Evolutionary conservation across 2,888 invertebrate species (phyloP).

Genomic region (Sarcophaga subvicina): DNA sequence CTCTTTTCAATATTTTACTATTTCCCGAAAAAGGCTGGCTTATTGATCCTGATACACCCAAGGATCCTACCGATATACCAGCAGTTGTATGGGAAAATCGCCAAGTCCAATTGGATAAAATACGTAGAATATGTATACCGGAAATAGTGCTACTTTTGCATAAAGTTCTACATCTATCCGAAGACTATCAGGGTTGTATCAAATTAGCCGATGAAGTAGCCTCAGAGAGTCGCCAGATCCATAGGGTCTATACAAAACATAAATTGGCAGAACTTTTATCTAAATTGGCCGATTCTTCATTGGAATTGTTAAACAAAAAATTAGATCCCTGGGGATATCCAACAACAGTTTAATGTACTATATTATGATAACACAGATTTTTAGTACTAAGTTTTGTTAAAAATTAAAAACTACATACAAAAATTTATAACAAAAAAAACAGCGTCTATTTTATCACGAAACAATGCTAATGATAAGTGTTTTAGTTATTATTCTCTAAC

Average conservation of each 20-base stretch:
- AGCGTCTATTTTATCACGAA: no score
- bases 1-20: constrained; percentile 92
- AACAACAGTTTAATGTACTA: constrained; percentile 73
- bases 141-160: constrained; percentile 90
- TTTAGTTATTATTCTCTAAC: no score
- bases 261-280: constrained; percentile 89
- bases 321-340: constrained; percentile 92
- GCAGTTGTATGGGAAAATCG: constrained; percentile 84
- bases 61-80: constrained; percentile 82
- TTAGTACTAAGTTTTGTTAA: constrained; percentile 6
- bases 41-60: constrained; percentile 85
- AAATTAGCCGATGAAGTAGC: constrained; percentile 91
- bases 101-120: constrained; percentile 85
- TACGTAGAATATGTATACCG: constrained; percentile 92
- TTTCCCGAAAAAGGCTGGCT: constrained; percentile 97
- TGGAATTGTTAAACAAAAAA: constrained; percentile 88
- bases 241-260: constrained; percentile 90
- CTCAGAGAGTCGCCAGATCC: constrained; percentile 89
- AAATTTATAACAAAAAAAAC: background rate
- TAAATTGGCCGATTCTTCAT: constrained; percentile 90
- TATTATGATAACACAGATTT: background rate
- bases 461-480: no score
- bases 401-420: background rate
- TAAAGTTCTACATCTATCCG: constrained; percentile 89
- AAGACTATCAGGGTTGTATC: constrained; percentile 89